Conservation (phyloP, 2,113 vertebrate genomes). For the Alligator sinensis region DNA sequence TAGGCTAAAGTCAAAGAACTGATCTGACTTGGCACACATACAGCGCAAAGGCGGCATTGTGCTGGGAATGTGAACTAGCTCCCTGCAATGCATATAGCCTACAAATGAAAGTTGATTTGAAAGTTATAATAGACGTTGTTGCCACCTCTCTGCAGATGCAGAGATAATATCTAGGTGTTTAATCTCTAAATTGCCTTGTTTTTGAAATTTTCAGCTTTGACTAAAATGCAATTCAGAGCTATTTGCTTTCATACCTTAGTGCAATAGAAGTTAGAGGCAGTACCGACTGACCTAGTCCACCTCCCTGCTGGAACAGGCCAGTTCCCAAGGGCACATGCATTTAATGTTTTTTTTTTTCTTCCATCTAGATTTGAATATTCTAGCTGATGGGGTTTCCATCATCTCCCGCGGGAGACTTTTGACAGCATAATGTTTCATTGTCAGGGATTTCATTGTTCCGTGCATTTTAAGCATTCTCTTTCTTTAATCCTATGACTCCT, state of each 20-base stretch:
- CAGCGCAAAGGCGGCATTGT: not conserved
- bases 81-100: not conserved
- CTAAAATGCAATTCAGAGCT: not conserved
- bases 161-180: not conserved
- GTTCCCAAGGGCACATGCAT: not conserved
- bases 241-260: not conserved
- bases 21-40: not conserved
- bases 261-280: not conserved
- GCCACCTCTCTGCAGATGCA: not conserved
- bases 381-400: conserved; percentile 47
- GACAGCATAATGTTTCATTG: conserved; percentile 38
- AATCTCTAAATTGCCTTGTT: not conserved
- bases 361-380: conserved; percentile 57
- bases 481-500: conserved; percentile 54
- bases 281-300: not conserved
- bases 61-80: not conserved
- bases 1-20: not conserved
- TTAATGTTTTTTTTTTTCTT: conserved; percentile 62
- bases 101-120: conserved; percentile 2
- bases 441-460: not conserved
- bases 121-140: not conserved
- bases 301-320: conserved; percentile 21
- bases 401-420: conserved; percentile 32
- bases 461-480: conserved; percentile 54
- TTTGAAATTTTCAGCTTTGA: conserved; percentile 23